phyloP scores from a whole-genome alignment of 2,797 vertebrate species.

The Tapera naevia region DNA sequence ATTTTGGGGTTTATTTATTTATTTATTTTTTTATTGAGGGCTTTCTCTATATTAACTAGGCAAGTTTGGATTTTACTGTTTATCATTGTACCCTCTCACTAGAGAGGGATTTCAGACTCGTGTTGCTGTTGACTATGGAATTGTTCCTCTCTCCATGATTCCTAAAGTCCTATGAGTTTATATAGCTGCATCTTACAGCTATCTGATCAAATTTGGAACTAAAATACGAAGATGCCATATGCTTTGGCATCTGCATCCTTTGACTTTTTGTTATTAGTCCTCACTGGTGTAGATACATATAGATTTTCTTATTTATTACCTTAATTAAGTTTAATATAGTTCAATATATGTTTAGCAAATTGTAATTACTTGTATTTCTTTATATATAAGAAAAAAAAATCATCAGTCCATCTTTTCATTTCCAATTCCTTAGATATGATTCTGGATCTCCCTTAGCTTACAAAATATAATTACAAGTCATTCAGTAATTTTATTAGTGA shows the following conservation, averaged over 20 bases:
- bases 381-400: neutral
- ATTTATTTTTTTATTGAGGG: neutral
- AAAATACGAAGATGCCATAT: neutral
- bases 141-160: neutral
- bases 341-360: conserved; percentile 1
- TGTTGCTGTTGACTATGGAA: neutral
- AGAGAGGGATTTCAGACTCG: neutral
- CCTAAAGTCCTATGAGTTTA: neutral
- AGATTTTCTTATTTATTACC: conserved; percentile 8
- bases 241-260: neutral
- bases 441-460: conserved; percentile 35
- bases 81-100: neutral
- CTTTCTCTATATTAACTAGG: neutral
- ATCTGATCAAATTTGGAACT: neutral
- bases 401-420: conserved; percentile 24
- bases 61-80: neutral
- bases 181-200: neutral
- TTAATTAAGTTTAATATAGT: neutral
- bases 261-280: neutral
- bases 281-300: neutral
- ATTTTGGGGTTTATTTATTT: neutral
- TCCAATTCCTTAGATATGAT: conserved; percentile 4
- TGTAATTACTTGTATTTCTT: conserved; percentile 30
- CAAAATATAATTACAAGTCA: conserved; percentile 53
- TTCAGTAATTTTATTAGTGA: conserved; percentile 52